These are phyloP conservation scores for Ceratina japonica DNA, from an alignment of 1,140 invertebrate species.

Conservation along the genomic window DNA sequence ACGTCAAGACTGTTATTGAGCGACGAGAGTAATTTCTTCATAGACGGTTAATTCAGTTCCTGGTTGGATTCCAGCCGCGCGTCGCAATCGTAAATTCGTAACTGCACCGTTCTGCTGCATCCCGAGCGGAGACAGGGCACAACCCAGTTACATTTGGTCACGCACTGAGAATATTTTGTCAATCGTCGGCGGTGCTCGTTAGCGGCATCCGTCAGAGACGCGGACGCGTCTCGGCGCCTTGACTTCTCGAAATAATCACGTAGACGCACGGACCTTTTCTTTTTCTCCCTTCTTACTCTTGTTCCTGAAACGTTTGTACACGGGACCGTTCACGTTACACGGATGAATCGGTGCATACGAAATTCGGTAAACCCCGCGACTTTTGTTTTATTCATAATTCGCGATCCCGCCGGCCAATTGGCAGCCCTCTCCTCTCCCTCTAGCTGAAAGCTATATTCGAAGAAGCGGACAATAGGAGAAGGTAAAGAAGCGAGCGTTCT, in stretches of 20 bases:
- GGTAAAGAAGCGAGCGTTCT: constrained; percentile 31
- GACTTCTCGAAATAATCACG: constrained; percentile 73
- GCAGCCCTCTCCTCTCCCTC: background rate
- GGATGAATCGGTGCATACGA: too few relatives aligned
- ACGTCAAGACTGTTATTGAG: too few relatives aligned
- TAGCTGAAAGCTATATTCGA: background rate
- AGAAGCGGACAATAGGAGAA: constrained; percentile 37
- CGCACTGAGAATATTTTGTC: constrained; percentile 74
- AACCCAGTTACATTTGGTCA: constrained; percentile 33
- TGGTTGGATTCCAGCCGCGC: background rate
- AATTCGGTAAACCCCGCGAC: too few relatives aligned
- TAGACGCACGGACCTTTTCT: constrained; percentile 44
- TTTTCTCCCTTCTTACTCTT: constrained; percentile 19
- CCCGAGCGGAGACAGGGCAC: background rate
- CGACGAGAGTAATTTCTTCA: too few relatives aligned
- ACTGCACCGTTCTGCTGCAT: background rate
- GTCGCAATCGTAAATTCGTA: background rate
- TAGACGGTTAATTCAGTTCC: too few relatives aligned
- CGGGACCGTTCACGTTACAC: too few relatives aligned
- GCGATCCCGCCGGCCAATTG: too few relatives aligned
- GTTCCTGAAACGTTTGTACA: background rate
- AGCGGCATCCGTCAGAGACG: constrained; percentile 66
- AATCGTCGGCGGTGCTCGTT: constrained; percentile 73
- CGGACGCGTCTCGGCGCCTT: constrained; percentile 55
- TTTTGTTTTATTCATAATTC: background rate